Base-by-base conservation (phyloP, 2,888 invertebrate genomes). In the Drosophila recens region DNA sequence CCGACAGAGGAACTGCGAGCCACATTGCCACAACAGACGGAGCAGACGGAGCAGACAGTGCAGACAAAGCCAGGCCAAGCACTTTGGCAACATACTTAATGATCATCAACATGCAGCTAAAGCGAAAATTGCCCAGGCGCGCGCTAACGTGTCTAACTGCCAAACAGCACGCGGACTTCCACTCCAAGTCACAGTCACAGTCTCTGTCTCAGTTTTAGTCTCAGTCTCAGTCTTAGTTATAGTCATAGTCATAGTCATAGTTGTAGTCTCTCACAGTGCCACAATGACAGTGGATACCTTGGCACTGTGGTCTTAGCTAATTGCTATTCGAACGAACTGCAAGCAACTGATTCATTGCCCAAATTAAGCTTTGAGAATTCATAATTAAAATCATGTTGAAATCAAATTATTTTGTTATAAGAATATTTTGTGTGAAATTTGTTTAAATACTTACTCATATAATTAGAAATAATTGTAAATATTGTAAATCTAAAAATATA, bases 21-120 rank as follows among this genome's bases (percentile, higher is more conserved):
- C 34, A 36, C 33, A 36, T 27, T 4, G 33, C n/a, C 43, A 56
- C 15, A 33, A 27, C 27, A 6, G 27, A 27, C 27, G 0, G 27
- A 27, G 27, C 40, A 17, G 4, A 4, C 42, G 1, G 4, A 4
- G 42, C 40, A 17, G 4, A 4, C 42, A 3, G 4, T 10, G 42
- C 63, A 57, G 49, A 42, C 66, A 56, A 65, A 70, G 70, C 75
- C 70, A 64, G 38, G 33, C 23, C 45, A 51, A 51, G 36, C 72
- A 49, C 54, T 67, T 58, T 68, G 69, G 57, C 76, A 66, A 75
- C 64, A 70, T 67, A 59, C 71, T 63, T 70, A 81, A 82, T 82
- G 72, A 86, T 79, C 75, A 85, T 80, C 67, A 85, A 68, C 80
- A 78, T 67, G 71, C 78, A 52, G 87, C 78, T 69, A 66, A 74